phyloP scores from a whole-genome alignment of 2,113 vertebrate species.

The Eubucco bourcierii region DNA sequence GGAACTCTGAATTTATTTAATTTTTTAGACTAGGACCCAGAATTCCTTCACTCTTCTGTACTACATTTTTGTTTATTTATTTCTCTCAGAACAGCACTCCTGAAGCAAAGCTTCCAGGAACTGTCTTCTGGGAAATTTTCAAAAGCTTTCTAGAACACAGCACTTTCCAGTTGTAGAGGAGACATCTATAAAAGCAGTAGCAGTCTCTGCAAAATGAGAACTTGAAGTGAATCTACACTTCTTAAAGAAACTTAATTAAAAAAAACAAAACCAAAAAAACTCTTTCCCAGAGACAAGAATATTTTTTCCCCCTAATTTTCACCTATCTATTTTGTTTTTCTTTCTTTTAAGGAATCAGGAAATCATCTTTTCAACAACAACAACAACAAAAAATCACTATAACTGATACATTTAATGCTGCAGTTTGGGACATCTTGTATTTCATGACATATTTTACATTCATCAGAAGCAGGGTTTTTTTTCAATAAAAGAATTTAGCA shows the following conservation, averaged over 20 bases:
- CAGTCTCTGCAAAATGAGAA: background rate
- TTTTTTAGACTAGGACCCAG: background rate
- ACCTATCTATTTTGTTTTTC: background rate
- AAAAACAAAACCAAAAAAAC: background rate
- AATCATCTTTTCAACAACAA: background rate
- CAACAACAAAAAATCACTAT: background rate
- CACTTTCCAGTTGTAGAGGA: background rate
- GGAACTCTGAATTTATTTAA: background rate
- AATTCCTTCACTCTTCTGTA: background rate
- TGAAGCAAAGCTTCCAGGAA: background rate
- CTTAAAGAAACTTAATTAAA: background rate
- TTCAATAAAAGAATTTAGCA: background rate
- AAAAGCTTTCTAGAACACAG: background rate
- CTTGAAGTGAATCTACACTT: background rate
- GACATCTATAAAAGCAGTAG: background rate
- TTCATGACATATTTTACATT: background rate
- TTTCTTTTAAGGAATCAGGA: background rate
- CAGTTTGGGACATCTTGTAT: background rate
- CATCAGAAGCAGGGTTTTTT: background rate
- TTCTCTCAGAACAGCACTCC: background rate
- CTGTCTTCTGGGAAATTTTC: background rate
- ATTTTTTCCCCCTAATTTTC: background rate
- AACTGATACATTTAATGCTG: background rate
- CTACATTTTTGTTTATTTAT: background rate
- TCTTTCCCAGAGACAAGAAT: background rate